Conservation (phyloP, 2,888 invertebrate species). For the Seira ritae region DNA sequence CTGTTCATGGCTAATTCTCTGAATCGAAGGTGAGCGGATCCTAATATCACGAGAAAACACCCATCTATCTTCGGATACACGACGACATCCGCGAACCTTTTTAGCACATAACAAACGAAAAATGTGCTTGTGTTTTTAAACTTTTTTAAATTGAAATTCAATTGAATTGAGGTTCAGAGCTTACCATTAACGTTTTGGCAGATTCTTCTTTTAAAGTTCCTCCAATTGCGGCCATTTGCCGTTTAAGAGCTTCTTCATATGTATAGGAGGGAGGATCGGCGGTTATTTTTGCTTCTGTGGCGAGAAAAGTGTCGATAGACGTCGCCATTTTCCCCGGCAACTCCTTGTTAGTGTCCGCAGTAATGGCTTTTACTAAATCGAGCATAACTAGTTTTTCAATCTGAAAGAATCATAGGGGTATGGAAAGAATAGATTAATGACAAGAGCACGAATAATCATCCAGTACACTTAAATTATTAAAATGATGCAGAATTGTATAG, state of each 20-base stretch:
- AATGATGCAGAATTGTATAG: neutral
- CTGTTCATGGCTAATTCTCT: slow-evolving; percentile 79
- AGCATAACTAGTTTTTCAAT: slow-evolving; percentile 77
- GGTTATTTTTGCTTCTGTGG: slow-evolving; percentile 74
- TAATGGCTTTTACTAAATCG: slow-evolving; percentile 75
- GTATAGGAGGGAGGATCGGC: slow-evolving; percentile 75
- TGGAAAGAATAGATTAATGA: neutral
- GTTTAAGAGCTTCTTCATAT: slow-evolving; percentile 77
- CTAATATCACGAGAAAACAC: slow-evolving; percentile 73
- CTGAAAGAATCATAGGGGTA: no score
- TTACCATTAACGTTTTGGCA: slow-evolving; percentile 67
- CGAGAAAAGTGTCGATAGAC: slow-evolving; percentile 75
- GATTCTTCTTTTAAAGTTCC: slow-evolving; percentile 60
- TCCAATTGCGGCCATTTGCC: slow-evolving; percentile 66
- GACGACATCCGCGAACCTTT: slow-evolving; percentile 64
- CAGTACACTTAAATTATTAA: neutral
- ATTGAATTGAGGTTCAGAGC: no score
- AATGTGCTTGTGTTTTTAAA: no score
- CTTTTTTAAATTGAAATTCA: no score
- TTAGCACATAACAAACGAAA: no score
- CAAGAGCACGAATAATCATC: neutral
- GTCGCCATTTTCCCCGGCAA: slow-evolving; percentile 74
- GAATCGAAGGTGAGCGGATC: slow-evolving; percentile 74
- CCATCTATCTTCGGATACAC: slow-evolving; percentile 65
- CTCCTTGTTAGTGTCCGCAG: slow-evolving; percentile 70